Evolutionary conservation across 2,113 vertebrate species (phyloP), one percentile per base, ranked within the genome.

Genomic region (Telmatochromis brachygnathus): DNA sequence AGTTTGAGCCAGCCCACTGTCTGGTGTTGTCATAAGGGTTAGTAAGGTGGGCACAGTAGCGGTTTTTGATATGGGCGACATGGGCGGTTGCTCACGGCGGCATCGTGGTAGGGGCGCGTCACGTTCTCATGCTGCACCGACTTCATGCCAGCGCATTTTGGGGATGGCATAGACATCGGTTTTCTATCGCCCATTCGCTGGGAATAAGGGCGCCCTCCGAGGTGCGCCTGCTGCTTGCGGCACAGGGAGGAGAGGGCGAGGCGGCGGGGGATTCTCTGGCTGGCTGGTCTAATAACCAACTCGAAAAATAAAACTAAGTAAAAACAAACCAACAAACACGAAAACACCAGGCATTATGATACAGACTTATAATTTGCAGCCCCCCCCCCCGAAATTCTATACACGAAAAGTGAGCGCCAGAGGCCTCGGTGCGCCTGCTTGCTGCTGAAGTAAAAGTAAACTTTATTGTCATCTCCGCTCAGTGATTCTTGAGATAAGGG

Each of bases 231-330:
- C 17, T 51, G 8, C 49, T 19, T 51, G 47, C 8, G 17, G 17
- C 47, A 51, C 47, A 51, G 17, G 49, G 49, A 51, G 49, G 49
- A 5, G 49, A n/a, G 49, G 47, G 1, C 17, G 3, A 5, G 49
- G 49, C 2, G 49, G 49, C 17, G 49, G 49, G 49, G 8, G 49
- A 51, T 51, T 51, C 49, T n/a, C 49, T 51, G 49, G 8, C 49
- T 51, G 49, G 49, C 8, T 51, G 4, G 4, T 51, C 49, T 51
- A 19, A 51, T 51, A 19, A 19, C 7, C 47, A 51, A 3, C 47
- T 51, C 8, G 47, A 2, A 19, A 19, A 19, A 9, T 49, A 19
- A 51, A 51, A 51, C 17, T 0, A 49, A 49, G 0, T 49, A 49
- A 49, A 49, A 49, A 5, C 17, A 49, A 19, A 0, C 47, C 47